A percentile compares a stretch with the other conserved stretches of the same genome.
Evolutionary conservation across 2,888 invertebrate genomes (phyloP).

Genomic region (Polyommatus iphigenia): DNA sequence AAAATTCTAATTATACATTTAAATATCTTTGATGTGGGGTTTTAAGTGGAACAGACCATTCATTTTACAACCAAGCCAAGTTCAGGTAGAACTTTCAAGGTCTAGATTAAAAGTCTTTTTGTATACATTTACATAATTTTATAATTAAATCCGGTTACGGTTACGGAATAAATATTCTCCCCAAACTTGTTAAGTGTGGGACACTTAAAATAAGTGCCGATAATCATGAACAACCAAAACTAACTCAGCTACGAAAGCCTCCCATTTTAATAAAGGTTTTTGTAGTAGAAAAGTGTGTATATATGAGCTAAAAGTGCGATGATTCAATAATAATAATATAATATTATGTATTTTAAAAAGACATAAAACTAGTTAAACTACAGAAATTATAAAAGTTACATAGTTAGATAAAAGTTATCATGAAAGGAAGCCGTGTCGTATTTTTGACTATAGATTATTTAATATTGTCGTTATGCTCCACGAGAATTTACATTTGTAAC

Average conservation of each 20-base stretch:
- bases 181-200: background rate
- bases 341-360: background rate
- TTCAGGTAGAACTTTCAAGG: conserved; percentile 35
- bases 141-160: background rate
- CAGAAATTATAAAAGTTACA: background rate
- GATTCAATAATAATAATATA: background rate
- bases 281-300: background rate
- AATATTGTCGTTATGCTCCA: conserved; percentile 78
- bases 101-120: conserved; percentile 35
- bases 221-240: no score
- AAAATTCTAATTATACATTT: conserved; percentile 14
- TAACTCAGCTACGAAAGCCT: no score
- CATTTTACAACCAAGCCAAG: background rate
- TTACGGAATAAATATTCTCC: background rate
- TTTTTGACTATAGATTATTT: conserved; percentile 42
- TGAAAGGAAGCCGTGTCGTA: conserved; percentile 44
- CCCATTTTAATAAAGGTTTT: background rate
- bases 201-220: no score
- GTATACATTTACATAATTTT: conserved; percentile 9
- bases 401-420: background rate
- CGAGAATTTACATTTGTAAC: conserved; percentile 52
- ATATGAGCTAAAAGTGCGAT: background rate
- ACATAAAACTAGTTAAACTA: background rate
- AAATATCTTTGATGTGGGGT: conserved; percentile 31
- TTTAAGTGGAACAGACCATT: conserved; percentile 8